Conservation (phyloP, 2,113 vertebrate species). For the Siphamia tubifer region DNA sequence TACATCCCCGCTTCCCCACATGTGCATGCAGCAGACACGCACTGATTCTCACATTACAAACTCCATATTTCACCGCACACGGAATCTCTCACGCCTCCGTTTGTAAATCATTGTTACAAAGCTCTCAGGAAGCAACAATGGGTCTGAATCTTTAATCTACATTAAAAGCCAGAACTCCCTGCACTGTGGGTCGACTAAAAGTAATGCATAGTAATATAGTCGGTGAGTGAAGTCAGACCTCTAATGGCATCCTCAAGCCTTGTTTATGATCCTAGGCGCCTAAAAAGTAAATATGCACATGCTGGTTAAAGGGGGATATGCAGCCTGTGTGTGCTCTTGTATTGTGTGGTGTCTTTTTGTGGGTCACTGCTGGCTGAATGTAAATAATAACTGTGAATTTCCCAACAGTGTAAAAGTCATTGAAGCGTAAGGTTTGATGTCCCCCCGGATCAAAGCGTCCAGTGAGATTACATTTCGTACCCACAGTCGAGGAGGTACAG, state of each 20-base stretch:
- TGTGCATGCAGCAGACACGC: background rate
- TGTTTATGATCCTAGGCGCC: background rate
- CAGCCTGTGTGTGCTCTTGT: background rate
- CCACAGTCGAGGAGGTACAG: background rate
- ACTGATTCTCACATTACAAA: background rate
- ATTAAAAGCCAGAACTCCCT: slow-evolving; percentile 25
- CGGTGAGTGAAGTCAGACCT: background rate
- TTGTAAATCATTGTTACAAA: slow-evolving; percentile 9
- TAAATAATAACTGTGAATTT: background rate
- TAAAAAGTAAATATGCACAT: background rate
- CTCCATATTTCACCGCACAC: background rate
- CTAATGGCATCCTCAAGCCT: background rate
- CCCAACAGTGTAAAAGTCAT: too few relatives aligned
- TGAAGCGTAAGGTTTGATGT: background rate
- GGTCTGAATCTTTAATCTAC: slow-evolving; percentile 37
- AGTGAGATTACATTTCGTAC: background rate
- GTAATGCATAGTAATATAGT: background rate
- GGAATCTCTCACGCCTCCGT: background rate
- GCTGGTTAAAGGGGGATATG: background rate
- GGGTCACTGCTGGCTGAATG: background rate
- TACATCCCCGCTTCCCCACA: background rate
- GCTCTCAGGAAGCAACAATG: slow-evolving; percentile 13
- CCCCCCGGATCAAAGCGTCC: background rate
- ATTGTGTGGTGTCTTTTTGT: background rate
- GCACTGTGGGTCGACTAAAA: background rate